Evolutionary conservation across 2,797 vertebrate species (phyloP).

Genomic region (Chiloscyllium punctatum): DNA sequence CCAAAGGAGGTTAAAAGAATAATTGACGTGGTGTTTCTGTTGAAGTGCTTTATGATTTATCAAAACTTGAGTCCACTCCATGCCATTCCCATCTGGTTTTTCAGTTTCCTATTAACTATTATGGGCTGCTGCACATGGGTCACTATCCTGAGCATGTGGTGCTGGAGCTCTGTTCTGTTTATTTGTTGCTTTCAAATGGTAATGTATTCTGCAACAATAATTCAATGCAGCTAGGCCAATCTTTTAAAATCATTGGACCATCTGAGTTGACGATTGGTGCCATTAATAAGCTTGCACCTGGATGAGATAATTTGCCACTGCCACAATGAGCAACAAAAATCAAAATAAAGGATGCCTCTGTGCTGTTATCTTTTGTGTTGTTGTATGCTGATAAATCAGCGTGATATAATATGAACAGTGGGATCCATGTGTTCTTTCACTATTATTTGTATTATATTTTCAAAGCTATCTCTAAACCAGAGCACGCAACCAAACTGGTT

Average conservation of each 20-base stretch:
- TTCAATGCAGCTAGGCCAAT: background rate
- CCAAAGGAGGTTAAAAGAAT: background rate
- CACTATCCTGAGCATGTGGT: background rate
- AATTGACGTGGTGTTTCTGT: background rate
- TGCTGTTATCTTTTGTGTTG: background rate
- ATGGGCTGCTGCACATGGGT: background rate
- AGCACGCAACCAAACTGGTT: background rate
- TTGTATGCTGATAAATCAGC: background rate
- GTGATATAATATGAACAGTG: background rate
- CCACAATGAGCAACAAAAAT: background rate
- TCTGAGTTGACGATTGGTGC: no score
- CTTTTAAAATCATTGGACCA: background rate
- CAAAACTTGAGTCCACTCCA: background rate
- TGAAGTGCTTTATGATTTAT: background rate
- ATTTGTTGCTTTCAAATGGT: background rate
- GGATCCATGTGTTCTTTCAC: background rate
- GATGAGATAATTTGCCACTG: background rate
- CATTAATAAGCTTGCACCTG: background rate
- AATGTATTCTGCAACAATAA: background rate
- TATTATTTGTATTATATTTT: background rate
- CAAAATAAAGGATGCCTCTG: background rate
- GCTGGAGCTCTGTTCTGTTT: background rate
- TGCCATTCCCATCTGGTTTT: background rate
- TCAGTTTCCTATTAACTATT: background rate
- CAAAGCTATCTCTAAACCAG: conserved; percentile 10